phyloP scores from a whole-genome alignment of 2,797 vertebrate species.

The Hydrolagus colliei region DNA sequence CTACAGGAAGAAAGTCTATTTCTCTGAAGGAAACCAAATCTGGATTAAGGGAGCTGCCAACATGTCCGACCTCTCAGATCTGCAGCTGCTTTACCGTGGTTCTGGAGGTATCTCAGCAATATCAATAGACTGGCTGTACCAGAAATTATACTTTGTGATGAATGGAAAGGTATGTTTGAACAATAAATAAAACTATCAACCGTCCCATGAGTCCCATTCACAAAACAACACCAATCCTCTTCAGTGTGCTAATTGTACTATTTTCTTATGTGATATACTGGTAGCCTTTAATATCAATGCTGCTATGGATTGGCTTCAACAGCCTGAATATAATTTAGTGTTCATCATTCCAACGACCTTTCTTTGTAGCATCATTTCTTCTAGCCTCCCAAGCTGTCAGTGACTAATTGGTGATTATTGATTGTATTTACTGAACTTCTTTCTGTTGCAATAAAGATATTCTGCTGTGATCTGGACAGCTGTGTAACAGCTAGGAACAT shows the following conservation, averaged over 20 bases:
- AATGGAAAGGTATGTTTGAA: conserved; percentile 47
- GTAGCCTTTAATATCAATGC: too few species aligned
- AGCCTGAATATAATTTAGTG: too few species aligned
- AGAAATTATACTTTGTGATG: conserved; percentile 61
- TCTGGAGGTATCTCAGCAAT: conserved; percentile 53
- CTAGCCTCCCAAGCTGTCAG: too few species aligned
- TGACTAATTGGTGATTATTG: neutral
- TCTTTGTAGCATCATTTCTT: too few species aligned
- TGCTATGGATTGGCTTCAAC: too few species aligned
- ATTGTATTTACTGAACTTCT: conserved; percentile 1
- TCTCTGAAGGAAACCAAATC: conserved; percentile 57
- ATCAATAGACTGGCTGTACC: conserved; percentile 62
- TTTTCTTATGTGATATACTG: too few species aligned
- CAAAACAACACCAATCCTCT: too few species aligned
- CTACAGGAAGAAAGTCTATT: conserved; percentile 51
- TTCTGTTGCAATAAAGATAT: conserved; percentile 49
- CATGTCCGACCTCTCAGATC: conserved; percentile 50
- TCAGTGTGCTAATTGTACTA: too few species aligned
- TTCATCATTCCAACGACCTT: too few species aligned
- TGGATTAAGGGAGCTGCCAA: conserved; percentile 55
- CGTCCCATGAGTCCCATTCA: too few species aligned
- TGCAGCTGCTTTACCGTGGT: conserved; percentile 52
- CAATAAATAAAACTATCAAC: too few species aligned
- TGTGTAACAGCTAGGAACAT: conserved; percentile 50
- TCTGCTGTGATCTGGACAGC: conserved; percentile 52